These are phyloP conservation scores for Agelaius tricolor DNA, from an alignment of 2,113 vertebrate genomes.

Conservation along the genomic window DNA sequence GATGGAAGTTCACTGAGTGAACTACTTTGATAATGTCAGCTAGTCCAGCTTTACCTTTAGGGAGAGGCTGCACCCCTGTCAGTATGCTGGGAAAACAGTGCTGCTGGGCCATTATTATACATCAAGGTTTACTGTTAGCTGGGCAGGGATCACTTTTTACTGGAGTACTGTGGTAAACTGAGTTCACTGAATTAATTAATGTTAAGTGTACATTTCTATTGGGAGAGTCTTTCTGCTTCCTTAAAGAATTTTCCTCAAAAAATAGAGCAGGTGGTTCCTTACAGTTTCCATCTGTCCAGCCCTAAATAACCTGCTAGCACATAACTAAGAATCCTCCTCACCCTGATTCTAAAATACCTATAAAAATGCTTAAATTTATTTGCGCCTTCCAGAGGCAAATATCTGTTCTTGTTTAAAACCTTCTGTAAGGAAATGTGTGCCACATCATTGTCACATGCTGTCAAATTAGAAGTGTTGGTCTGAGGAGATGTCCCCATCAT, in stretches of 20 bases:
- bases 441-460: not conserved
- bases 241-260: not conserved
- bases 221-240: not conserved
- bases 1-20: not conserved
- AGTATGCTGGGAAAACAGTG: not conserved
- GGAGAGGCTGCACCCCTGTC: not conserved
- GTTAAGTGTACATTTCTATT: not conserved
- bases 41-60: not conserved
- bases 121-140: not conserved
- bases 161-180: rapidly evolving
- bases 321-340: not conserved
- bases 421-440: not conserved
- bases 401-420: not conserved
- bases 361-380: not conserved
- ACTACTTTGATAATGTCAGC: not conserved
- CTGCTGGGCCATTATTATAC: not conserved
- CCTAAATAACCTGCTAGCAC: not conserved
- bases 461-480: not conserved
- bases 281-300: not conserved
- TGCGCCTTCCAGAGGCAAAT: not conserved
- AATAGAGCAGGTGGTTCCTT: rapidly evolving
- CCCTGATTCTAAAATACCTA: not conserved
- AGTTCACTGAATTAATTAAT: not conserved
- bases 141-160: not conserved
- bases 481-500: rapidly evolving